Evolutionary conservation across 2,797 vertebrate species (phyloP), one percentile per base, ranked within the genome.

Genomic region (Phylloscopus collybita): DNA sequence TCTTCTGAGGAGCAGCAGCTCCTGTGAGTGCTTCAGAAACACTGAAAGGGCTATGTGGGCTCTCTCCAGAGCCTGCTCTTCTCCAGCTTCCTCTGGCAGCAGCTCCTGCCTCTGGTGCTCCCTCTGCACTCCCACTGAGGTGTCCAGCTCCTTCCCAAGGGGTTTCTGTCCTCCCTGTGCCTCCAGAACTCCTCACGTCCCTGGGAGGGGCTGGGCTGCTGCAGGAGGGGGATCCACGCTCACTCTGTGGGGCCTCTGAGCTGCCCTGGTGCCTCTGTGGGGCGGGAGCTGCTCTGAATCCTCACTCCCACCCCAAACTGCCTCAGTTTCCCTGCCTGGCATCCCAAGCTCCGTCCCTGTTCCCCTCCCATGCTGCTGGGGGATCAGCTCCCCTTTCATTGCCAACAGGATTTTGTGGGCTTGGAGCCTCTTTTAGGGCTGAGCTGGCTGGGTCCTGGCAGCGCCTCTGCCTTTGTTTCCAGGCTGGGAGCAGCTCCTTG

Each of bases 171-270:
- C 53, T 18, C 3, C 11, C 27, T 8, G 29, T 27, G 7, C 10
- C 79, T 60, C 22, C 13, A 0, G 22, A 26, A 15, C 49, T 50
- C 49, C 49, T 45, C 45, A 21, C 11, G 10, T 20, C 29, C 56
- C 42, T 8, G 9, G 30, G 5, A 21, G 17, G 30, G 51, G 2
- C 40, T 9, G 19, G 56, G 42, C 42, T 6, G 64, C 32, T 21
- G 60, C n/a, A 1, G 0, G 16, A 64, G 21, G 23, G 13, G 11
- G n/a, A 6, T 17, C 67, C 22, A 0, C 0, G 1, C 36, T n/a
- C n/a, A 0, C 40, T 61, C 10, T 1, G 7, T 21, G 0, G 22
- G 34, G 6, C 9, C 21, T 22, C 38, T 6, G 70, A 2, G 40
- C 80, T 70, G 50, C 25, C 53, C 49, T 20, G 40, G 40, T 13